A percentile compares a stretch with the other conserved stretches of the same genome.
Conservation (phyloP, 2,113 vertebrate species). For the Zosterops hypoxanthus region DNA sequence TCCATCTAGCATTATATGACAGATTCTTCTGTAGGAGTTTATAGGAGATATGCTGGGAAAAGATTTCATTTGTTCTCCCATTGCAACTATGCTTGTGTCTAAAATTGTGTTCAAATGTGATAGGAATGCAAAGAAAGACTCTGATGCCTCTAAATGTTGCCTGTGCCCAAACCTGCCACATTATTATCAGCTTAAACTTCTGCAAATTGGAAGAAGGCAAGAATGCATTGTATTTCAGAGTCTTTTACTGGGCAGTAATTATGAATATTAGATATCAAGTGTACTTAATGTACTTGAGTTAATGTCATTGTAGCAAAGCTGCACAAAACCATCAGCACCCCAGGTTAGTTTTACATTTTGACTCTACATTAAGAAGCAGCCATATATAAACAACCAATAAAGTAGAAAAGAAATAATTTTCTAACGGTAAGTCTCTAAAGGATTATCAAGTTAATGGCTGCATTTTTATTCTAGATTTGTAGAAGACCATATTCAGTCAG, state of each 20-base stretch:
- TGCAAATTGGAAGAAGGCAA: neutral
- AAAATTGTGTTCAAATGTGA: neutral
- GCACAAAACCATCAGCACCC: neutral
- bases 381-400: neutral
- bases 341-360: neutral
- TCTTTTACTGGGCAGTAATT: neutral
- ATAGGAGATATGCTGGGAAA: neutral
- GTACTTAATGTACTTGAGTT: neutral
- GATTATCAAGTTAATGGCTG: neutral
- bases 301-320: neutral
- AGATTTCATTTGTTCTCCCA: slow-evolving; percentile 10
- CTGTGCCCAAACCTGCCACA: neutral
- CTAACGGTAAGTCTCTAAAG: neutral
- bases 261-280: neutral
- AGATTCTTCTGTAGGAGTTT: neutral
- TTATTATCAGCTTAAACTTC: neutral
- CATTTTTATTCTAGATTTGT: neutral
- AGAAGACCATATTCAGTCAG: neutral
- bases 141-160: neutral
- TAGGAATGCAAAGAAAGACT: neutral
- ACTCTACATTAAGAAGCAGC: neutral
- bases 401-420: neutral
- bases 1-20: neutral
- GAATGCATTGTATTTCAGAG: neutral
- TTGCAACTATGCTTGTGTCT: neutral